Evolutionary conservation across 1,140 invertebrate species (phyloP), one percentile per base, ranked within the genome.

Genomic region (Lamellibrachia luymesi): DNA sequence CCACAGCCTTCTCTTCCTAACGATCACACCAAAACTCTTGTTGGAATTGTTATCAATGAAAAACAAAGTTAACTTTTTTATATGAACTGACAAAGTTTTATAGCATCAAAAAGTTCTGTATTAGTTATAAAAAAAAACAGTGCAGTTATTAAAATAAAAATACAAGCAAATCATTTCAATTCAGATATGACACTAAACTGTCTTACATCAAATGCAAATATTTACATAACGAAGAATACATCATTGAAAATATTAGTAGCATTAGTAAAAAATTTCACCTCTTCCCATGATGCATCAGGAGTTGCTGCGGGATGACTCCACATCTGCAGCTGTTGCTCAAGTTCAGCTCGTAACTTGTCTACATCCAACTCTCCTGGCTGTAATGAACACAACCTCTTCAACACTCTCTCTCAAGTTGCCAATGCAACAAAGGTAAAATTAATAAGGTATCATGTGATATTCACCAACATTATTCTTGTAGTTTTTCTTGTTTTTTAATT

Each of bases 251-350:
- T 22, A 6, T 22, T 22, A 80, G 64, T 22, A 80, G 64, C 4
- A 80, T 10, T 10, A 80, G 25, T 80, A 80, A 91, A 91, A 22
- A 91, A 51, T 13, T 0, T 64, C 7, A 10, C 27, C 50, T 89
- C 27, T 90, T 93, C 49, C 49, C 64, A 92, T 51, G 90, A 80
- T 92, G 38, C 92, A 51, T 64, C 92, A 50, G 64, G 64, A 80
- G 64, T 80, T 80, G 64, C 4, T 80, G 64, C 64, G 17, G 64
- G 64, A 80, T 80, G 64, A 22, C 25, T 80, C 64, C 64, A 80
- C 64, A 51, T 27, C 93, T 96, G 95, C 25, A 98, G 93, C 95
- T 97, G 97, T 50, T 96, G 95, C 94, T 97, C 97, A 50, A 97
- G 95, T 94, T 96, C 95, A 93, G 94, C 89, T 93, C 96, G 94